These are phyloP conservation scores for Lepidurus apus DNA, from an alignment of 1,140 invertebrate genomes.

Conservation along the genomic window DNA sequence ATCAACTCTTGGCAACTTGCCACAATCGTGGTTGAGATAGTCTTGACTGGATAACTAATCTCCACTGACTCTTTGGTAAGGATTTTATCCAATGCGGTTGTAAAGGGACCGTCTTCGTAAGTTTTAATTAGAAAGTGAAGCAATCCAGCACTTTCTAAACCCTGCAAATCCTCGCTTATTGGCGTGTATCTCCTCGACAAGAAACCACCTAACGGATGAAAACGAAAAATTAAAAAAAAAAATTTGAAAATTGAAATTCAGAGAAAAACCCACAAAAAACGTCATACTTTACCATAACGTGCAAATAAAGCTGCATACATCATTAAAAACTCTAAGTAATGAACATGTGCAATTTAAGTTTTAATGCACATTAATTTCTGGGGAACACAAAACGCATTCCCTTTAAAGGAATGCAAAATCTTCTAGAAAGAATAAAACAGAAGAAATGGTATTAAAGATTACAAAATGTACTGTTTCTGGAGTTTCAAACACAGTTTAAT, in stretches of 20 bases:
- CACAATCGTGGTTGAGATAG: neutral
- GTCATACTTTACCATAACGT: neutral
- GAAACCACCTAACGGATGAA: neutral
- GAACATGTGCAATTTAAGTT: too few species aligned
- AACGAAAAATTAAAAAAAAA: neutral
- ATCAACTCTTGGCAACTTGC: neutral
- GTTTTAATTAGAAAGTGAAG: neutral
- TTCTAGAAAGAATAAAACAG: too few species aligned
- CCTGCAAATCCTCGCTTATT: neutral
- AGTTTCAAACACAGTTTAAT: too few species aligned
- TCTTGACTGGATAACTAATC: conserved; percentile 14
- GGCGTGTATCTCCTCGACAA: conserved; percentile 3
- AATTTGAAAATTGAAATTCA: neutral
- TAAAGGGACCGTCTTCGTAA: neutral
- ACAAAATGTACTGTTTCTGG: too few species aligned
- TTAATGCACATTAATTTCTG: too few species aligned
- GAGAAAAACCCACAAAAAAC: neutral
- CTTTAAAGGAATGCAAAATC: too few species aligned
- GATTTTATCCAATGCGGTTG: neutral
- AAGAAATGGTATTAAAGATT: too few species aligned
- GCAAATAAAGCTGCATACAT: too few species aligned
- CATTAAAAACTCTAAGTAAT: too few species aligned
- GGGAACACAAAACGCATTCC: too few species aligned
- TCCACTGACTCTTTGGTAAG: neutral
- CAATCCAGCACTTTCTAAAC: neutral